Conservation (phyloP, 2,888 invertebrate genomes). For the Sinohyriopsis cumingii region DNA sequence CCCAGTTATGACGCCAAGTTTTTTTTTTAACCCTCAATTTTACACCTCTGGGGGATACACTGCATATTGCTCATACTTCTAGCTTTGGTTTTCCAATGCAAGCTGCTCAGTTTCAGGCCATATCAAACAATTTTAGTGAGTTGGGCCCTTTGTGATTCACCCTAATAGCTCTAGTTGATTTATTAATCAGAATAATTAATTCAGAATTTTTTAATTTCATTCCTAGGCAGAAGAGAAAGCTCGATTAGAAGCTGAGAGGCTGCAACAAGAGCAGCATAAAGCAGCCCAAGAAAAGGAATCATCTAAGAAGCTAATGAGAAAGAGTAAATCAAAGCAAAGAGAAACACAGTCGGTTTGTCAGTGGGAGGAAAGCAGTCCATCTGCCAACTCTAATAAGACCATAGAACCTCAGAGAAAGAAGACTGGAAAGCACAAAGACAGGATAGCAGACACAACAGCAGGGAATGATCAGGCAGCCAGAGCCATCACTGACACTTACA, state of each 20-base stretch:
- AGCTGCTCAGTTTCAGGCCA: no score
- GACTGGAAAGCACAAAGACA: constrained; percentile 36
- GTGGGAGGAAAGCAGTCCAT: constrained; percentile 2
- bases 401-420: constrained; percentile 14
- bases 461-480: not conserved
- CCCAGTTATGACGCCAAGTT: no score
- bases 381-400: not conserved
- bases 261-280: constrained; percentile 11
- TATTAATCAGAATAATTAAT: no score
- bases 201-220: not conserved
- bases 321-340: constrained; percentile 31
- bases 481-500: not conserved
- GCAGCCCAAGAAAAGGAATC: constrained; percentile 14
- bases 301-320: constrained; percentile 23
- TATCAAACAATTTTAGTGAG: no score
- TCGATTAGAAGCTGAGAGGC: constrained; percentile 42
- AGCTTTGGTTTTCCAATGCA: no score
- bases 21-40: no score
- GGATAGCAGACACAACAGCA: constrained; percentile 19
- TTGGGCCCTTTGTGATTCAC: no score
- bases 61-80: no score
- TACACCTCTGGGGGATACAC: no score
- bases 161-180: no score
- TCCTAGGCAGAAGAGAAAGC: constrained; percentile 61
- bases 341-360: constrained; percentile 8